These are phyloP conservation scores for Chitala chitala DNA, from an alignment of 2,113 vertebrate species.

Conservation along the genomic window DNA sequence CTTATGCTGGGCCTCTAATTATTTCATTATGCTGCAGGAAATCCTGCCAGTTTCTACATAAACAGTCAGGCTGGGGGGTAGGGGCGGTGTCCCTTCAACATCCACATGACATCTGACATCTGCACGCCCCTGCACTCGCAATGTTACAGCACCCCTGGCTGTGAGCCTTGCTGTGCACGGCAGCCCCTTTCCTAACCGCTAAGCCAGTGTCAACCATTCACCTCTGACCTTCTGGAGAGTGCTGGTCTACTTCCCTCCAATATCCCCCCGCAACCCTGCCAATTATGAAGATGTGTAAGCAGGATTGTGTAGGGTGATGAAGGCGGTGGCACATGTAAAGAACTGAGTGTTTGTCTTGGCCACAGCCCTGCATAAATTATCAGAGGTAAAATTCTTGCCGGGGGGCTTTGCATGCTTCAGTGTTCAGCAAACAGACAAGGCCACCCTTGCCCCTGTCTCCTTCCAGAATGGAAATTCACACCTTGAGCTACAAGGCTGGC, in stretches of 20 bases:
- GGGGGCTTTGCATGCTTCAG: background rate
- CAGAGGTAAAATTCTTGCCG: conserved; percentile 10
- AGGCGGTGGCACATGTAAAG: background rate
- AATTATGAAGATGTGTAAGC: background rate
- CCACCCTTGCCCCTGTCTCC: background rate
- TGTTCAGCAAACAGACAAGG: background rate
- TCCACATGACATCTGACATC: conserved; percentile 80
- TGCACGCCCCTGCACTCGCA: conserved; percentile 47
- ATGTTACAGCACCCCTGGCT: background rate
- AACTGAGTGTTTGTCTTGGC: conserved; percentile 20
- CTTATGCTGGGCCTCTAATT: conserved; percentile 71
- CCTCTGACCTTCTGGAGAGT: background rate
- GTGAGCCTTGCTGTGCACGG: background rate
- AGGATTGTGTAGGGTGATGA: background rate
- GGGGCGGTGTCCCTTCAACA: conserved; percentile 65
- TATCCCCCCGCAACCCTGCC: background rate
- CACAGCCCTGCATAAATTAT: conserved; percentile 25
- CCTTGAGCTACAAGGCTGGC: background rate
- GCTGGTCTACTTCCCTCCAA: background rate
- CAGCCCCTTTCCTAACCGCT: background rate
- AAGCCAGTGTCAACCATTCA: background rate
- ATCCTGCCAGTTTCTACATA: conserved; percentile 79
- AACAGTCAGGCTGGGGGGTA: conserved; percentile 74
- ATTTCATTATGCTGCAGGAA: conserved; percentile 88
- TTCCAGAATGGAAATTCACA: conserved; percentile 9